Evolutionary conservation across 2,797 vertebrate genomes (phyloP).

Genomic region (Gymnodraco acuticeps): DNA sequence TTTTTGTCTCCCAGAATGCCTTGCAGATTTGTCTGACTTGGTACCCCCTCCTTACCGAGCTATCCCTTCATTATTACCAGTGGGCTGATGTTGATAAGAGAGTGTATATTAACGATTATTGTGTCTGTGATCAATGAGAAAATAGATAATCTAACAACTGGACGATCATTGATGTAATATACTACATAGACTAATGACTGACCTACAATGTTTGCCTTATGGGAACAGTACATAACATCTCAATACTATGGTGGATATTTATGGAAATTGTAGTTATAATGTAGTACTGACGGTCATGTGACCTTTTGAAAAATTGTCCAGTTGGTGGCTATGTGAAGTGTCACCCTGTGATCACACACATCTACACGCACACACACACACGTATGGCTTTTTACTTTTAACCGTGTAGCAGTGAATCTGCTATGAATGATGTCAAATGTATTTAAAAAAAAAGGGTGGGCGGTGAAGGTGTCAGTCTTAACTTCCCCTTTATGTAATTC

Average conservation of each 20-base stretch:
- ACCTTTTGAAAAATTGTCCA: conserved; percentile 68
- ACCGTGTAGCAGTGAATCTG: conserved; percentile 76
- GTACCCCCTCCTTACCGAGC: conserved; percentile 55
- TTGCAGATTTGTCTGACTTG: conserved; percentile 74
- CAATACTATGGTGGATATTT: conserved; percentile 72
- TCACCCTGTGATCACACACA: conserved; percentile 66
- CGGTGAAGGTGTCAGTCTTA: conserved; percentile 64
- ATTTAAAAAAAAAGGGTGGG: conserved; percentile 63
- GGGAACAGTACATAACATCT: conserved; percentile 74
- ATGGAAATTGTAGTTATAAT: conserved; percentile 68
- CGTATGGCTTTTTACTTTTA: conserved; percentile 66
- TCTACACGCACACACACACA: conserved; percentile 34
- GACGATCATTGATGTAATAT: conserved; percentile 74
- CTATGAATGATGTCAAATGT: conserved; percentile 88
- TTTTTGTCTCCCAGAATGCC: conserved; percentile 61
- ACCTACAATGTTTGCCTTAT: conserved; percentile 81
- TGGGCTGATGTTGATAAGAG: conserved; percentile 70
- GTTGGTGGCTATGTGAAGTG: conserved; percentile 69
- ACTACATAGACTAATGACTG: conserved; percentile 76
- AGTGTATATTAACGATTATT: conserved; percentile 77
- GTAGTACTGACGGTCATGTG: conserved; percentile 70
- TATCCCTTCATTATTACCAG: conserved; percentile 66
- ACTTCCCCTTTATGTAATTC: conserved; percentile 69
- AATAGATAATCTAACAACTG: conserved; percentile 75
- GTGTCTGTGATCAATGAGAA: conserved; percentile 70